Base-by-base conservation (phyloP, 2,113 vertebrate genomes). In the Rousettus leschenaultii region DNA sequence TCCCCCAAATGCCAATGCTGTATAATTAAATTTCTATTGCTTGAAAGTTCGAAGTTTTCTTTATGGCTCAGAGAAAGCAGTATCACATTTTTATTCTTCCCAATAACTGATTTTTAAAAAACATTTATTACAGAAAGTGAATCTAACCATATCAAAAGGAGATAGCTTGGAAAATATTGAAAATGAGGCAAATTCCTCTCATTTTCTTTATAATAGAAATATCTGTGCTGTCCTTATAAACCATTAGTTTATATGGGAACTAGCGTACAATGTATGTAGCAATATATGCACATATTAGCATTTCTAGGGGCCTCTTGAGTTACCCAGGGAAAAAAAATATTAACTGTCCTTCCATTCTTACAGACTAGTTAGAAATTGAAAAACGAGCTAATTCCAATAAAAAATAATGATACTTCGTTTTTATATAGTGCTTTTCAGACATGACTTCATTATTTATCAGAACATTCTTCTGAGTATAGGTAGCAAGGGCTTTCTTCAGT, bases 391-490 rank as follows among this genome's bases (percentile, higher is more conserved):
- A 86, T 93, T 90, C 59, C 51, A 66, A 91, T 63, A 82, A 95
- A 71, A 95, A 89, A 97, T 94, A 91, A 95, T 86, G 55, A 95
- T 40, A 70, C 57, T 93, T 95, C 96, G 94, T 95, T 95, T 92
- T 97, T 96, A 82, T 87, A 94, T 66, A 84, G 86, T 93, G 26
- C 48, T 77, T 96, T 97, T 96, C 93, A 97, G 97, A 97, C 96
- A 97, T 97, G 93, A 97, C 96, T 97, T 97, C 96, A 97, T 96
- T 96, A 96, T 97, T 97, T 96, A 95, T 91, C 91, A 97, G 91
- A 87, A 96, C 97, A 97, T 96, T 97, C 88, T 90, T 97, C 68
- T 80, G 22, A 71, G 77, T 0, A 0, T 95, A 97, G 95, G 87
- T 94, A 97, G 90, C 63, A 89, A 95, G 53, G 6, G 22, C 61